Percentiles rank a stretch among this genome's conserved stretches.
These are phyloP conservation scores for Rotaria macrura DNA, from an alignment of 2,888 invertebrate species.

Conservation along the genomic window DNA sequence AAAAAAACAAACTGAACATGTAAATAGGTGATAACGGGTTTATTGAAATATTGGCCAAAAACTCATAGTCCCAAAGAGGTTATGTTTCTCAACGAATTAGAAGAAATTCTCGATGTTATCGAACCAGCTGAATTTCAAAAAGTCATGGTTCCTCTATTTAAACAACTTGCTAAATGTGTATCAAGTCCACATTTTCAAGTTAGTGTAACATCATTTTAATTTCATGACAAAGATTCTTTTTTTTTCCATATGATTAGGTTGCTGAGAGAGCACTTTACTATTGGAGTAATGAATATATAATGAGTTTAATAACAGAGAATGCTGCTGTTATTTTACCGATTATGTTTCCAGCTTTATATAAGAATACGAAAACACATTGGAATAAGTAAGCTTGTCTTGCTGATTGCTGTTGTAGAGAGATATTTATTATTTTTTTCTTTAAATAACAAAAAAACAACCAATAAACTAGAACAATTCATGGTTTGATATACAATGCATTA, in stretches of 20 bases:
- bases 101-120: constrained; percentile 97
- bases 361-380: constrained; percentile 99
- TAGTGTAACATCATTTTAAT: background rate
- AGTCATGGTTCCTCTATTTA: constrained; percentile 92
- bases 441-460: too few relatives aligned
- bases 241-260: constrained; percentile 30
- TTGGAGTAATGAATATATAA: constrained; percentile 99
- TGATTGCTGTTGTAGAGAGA: too few relatives aligned
- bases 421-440: too few relatives aligned
- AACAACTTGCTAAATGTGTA: constrained; percentile 95
- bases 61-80: constrained; percentile 98
- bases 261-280: constrained; percentile 96
- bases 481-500: constrained; percentile 96
- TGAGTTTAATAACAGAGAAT: constrained; percentile 96
- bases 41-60: constrained; percentile 99
- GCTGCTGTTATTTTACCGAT: constrained; percentile 95
- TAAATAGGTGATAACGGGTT: constrained; percentile 73
- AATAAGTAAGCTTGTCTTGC: constrained; percentile 61
- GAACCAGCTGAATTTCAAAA: constrained; percentile 97
- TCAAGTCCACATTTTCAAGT: constrained; percentile 99
- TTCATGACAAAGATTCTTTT: background rate
- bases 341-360: constrained; percentile 97
- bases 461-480: constrained; percentile 67
- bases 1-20: too few relatives aligned
- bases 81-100: constrained; percentile 97